These are phyloP conservation scores for Corythornis vintsioides DNA, from an alignment of 2,113 vertebrate species.

Conservation along the genomic window DNA sequence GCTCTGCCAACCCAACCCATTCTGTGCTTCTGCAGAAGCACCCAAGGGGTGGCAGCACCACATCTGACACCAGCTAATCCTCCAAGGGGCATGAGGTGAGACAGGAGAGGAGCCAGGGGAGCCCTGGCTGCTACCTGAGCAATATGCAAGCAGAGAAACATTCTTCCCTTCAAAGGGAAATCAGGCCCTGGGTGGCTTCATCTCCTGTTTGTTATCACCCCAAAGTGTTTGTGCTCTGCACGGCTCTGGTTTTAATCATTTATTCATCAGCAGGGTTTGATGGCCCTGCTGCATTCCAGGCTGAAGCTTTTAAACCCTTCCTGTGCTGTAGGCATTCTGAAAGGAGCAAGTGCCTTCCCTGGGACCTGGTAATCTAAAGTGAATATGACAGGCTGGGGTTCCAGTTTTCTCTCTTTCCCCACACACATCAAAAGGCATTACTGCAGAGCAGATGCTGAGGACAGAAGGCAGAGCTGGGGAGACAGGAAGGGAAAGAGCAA, in stretches of 20 bases:
- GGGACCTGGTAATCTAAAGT: slow-evolving; percentile 66
- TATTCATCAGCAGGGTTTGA: slow-evolving; percentile 60
- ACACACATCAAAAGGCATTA: slow-evolving; percentile 72
- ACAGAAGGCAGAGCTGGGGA: slow-evolving; percentile 66
- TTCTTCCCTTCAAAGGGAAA: slow-evolving; percentile 44
- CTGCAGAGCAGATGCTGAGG: slow-evolving; percentile 65
- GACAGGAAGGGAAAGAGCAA: slow-evolving; percentile 8
- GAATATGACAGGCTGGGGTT: slow-evolving; percentile 71
- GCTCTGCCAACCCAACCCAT: not conserved
- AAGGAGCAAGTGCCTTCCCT: slow-evolving; percentile 66
- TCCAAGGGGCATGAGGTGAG: accelerated
- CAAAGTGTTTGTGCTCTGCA: slow-evolving; percentile 33
- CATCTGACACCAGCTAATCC: accelerated
- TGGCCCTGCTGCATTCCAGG: slow-evolving; percentile 48
- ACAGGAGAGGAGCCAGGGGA: not conserved
- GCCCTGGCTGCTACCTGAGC: not conserved
- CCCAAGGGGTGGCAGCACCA: not conserved
- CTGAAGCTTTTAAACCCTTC: slow-evolving; percentile 66
- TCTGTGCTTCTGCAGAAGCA: not conserved
- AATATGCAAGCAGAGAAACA: not conserved
- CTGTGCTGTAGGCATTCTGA: slow-evolving; percentile 60
- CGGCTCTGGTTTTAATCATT: slow-evolving; percentile 68
- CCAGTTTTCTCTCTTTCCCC: slow-evolving; percentile 23
- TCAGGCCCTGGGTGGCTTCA: not conserved
- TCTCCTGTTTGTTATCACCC: slow-evolving; percentile 48